Evolutionary conservation across 2,113 vertebrate genomes (phyloP).

Genomic region (Pelvicachromis taeniatus): DNA sequence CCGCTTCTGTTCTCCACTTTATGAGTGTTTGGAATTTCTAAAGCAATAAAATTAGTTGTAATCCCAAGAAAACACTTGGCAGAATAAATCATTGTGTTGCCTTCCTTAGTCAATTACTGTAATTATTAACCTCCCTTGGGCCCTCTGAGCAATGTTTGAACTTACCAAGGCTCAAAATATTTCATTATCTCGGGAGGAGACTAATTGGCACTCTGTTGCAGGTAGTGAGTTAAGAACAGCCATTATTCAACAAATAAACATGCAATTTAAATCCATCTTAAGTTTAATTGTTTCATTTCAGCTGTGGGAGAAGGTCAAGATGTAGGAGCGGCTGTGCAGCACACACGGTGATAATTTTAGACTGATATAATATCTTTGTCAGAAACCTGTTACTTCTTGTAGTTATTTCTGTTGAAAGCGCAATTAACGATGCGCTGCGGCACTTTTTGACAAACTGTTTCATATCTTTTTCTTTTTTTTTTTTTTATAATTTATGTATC

Average conservation of each 20-base stretch:
- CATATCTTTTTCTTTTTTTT: too few species aligned
- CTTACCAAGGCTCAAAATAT: constrained; percentile 47
- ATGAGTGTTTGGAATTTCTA: not conserved
- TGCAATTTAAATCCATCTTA: constrained; percentile 11
- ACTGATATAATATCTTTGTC: not conserved
- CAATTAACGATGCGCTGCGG: not conserved
- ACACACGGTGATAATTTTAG: not conserved
- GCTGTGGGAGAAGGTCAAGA: not conserved
- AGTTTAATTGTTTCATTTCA: not conserved
- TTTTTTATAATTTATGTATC: not conserved
- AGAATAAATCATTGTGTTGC: constrained; percentile 38
- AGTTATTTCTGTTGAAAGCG: not conserved
- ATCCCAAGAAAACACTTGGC: constrained; percentile 42
- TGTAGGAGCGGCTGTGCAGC: not conserved
- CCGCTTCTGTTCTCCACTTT: not conserved
- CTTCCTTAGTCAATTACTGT: constrained; percentile 55
- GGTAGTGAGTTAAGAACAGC: constrained; percentile 42
- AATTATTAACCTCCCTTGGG: constrained; percentile 57
- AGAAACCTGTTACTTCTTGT: not conserved
- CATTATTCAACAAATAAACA: constrained; percentile 53
- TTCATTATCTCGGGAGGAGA: constrained; percentile 61
- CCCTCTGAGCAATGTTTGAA: constrained; percentile 49
- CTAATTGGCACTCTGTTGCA: constrained; percentile 54
- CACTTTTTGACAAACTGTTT: not conserved
- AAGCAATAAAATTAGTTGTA: constrained; percentile 24